These are phyloP conservation scores for Ramphastos sulfuratus DNA, from an alignment of 2,113 vertebrate species.

Conservation along the genomic window DNA sequence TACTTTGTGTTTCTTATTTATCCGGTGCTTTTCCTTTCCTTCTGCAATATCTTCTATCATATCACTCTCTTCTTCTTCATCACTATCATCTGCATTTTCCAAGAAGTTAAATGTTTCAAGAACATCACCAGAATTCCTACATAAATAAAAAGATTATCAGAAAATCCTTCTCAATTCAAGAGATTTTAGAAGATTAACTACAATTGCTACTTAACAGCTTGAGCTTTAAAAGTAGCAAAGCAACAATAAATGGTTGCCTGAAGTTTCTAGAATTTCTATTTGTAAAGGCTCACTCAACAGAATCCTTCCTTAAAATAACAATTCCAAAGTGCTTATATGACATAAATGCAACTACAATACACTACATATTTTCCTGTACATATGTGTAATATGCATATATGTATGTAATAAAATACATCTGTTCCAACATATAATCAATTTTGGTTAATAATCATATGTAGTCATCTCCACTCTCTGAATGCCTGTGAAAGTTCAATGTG, in stretches of 20 bases:
- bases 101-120: constrained; percentile 99
- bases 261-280: not conserved
- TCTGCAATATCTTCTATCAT: constrained; percentile 92
- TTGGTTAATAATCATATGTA: not conserved
- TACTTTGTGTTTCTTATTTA: constrained; percentile 94
- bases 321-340: not conserved
- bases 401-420: not conserved
- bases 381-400: not conserved
- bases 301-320: not conserved
- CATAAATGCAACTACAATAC: not conserved
- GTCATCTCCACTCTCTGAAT: not conserved
- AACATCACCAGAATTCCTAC: constrained; percentile 92
- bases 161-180: not conserved
- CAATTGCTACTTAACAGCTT: not conserved
- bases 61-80: constrained; percentile 96
- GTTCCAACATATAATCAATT: not conserved
- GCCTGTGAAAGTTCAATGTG: not conserved
- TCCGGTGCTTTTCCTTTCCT: constrained; percentile 86
- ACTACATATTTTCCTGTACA: not conserved
- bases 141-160: constrained; percentile 20
- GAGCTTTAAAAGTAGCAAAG: not conserved
- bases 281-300: not conserved
- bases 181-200: not conserved
- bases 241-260: not conserved
- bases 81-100: constrained; percentile 97